phyloP scores from a whole-genome alignment of 2,888 invertebrate genomes.

The Choristoneura rosaceana region DNA sequence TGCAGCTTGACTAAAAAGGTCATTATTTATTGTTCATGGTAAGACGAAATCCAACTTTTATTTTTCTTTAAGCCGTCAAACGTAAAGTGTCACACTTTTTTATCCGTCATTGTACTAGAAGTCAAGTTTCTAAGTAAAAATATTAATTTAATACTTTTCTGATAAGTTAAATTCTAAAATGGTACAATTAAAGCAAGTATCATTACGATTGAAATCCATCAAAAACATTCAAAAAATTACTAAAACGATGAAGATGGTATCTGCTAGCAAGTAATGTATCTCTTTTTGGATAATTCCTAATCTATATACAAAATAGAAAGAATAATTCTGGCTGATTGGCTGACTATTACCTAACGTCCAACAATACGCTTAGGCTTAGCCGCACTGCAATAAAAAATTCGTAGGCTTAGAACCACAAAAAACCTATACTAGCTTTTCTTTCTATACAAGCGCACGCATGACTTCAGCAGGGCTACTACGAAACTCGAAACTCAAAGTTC shows the following conservation, averaged over 20 bases:
- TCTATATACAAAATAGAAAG: too few relatives aligned
- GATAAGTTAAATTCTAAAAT: constrained; percentile 64
- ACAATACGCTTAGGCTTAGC: too few relatives aligned
- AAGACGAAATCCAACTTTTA: background rate
- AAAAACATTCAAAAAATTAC: constrained; percentile 94
- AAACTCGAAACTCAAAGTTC: too few relatives aligned
- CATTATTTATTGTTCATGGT: background rate
- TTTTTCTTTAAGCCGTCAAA: background rate
- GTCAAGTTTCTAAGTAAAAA: constrained; percentile 8
- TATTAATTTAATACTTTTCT: constrained; percentile 6
- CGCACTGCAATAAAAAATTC: too few relatives aligned
- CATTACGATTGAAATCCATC: constrained; percentile 90
- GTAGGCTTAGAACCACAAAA: too few relatives aligned
- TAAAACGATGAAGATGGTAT: constrained; percentile 94
- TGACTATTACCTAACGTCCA: too few relatives aligned
- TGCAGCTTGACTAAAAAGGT: background rate
- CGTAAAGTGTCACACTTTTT: constrained; percentile 4
- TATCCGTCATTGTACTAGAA: constrained; percentile 10
- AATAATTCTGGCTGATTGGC: too few relatives aligned
- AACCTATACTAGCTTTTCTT: too few relatives aligned
- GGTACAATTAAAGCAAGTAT: constrained; percentile 91
- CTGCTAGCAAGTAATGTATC: constrained; percentile 82
- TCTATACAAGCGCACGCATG: too few relatives aligned
- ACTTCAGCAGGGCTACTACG: too few relatives aligned
- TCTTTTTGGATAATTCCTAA: constrained; percentile 49